These are phyloP conservation scores for Spilogale gracilis DNA, from an alignment of 2,113 vertebrate species.

Conservation along the genomic window DNA sequence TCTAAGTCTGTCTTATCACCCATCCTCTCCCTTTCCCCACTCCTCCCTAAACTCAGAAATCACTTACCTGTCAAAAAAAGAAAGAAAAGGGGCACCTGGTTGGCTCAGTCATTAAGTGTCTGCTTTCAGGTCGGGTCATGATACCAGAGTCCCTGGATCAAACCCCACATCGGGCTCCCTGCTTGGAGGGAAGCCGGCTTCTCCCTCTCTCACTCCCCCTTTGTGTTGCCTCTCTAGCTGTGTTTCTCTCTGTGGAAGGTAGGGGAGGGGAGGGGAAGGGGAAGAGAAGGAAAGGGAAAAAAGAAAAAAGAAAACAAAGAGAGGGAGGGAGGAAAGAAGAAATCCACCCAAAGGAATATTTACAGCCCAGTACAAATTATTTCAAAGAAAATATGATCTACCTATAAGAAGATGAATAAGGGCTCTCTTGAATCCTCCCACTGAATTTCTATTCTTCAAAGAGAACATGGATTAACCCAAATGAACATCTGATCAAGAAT, in stretches of 20 bases:
- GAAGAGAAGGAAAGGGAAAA: no score
- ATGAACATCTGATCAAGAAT: not conserved
- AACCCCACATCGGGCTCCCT: no score
- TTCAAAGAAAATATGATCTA: not conserved
- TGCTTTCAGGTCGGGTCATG: no score
- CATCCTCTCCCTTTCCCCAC: not conserved
- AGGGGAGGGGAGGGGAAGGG: no score
- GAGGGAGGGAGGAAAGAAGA: not conserved
- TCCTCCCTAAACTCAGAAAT: constrained; percentile 18
- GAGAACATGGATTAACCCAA: not conserved
- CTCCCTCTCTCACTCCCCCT: no score
- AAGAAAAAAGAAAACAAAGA: no score
- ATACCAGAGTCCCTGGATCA: no score
- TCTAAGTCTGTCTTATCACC: not conserved
- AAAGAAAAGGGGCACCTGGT: no score
- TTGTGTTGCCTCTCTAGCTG: no score
- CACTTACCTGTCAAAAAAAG: not conserved
- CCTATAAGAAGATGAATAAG: not conserved
- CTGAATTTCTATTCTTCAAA: not conserved
- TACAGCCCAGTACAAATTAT: not conserved
- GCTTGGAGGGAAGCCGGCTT: no score
- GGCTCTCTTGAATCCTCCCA: not conserved
- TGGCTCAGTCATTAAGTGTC: no score
- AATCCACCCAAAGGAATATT: not conserved
- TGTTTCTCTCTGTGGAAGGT: no score